Conservation (phyloP, 1,140 invertebrate species). For the Cyclargus thomasi region DNA sequence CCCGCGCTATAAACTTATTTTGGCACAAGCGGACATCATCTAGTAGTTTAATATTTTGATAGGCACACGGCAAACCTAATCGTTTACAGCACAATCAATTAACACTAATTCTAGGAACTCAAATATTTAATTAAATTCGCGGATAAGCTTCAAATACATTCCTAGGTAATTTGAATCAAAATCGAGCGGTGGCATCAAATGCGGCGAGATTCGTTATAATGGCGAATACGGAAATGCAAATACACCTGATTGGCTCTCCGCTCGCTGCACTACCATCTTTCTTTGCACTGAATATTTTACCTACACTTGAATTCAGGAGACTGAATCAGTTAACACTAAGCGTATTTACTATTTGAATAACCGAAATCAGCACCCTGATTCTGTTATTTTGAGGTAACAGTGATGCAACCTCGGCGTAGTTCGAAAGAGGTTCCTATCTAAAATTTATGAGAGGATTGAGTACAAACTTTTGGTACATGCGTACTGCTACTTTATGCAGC, state of each 20-base stretch:
- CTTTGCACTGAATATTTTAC: slow-evolving; percentile 39
- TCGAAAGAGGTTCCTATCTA: too few species aligned
- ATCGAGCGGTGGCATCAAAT: slow-evolving; percentile 39
- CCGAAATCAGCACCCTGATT: slow-evolving; percentile 41
- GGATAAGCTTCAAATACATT: slow-evolving; percentile 31
- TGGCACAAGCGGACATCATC: too few species aligned
- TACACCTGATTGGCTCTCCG: slow-evolving; percentile 51
- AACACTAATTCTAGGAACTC: background rate
- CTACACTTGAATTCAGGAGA: slow-evolving; percentile 34
- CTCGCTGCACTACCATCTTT: slow-evolving; percentile 37
- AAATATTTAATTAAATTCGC: slow-evolving; percentile 7
- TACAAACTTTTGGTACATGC: too few species aligned
- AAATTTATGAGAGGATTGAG: too few species aligned
- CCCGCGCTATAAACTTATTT: too few species aligned
- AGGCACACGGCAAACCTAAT: background rate
- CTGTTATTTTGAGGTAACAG: slow-evolving; percentile 32
- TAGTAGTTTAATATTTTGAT: background rate
- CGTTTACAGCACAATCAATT: background rate
- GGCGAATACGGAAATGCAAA: slow-evolving; percentile 55
- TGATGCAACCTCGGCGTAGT: too few species aligned
- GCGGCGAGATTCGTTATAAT: slow-evolving; percentile 41
- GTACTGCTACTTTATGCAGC: too few species aligned
- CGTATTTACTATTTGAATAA: slow-evolving; percentile 42
- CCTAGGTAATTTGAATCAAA: slow-evolving; percentile 40
- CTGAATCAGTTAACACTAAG: slow-evolving; percentile 35